Base-by-base conservation (phyloP, 2,113 vertebrate genomes). In the Atlantisia rogersi region DNA sequence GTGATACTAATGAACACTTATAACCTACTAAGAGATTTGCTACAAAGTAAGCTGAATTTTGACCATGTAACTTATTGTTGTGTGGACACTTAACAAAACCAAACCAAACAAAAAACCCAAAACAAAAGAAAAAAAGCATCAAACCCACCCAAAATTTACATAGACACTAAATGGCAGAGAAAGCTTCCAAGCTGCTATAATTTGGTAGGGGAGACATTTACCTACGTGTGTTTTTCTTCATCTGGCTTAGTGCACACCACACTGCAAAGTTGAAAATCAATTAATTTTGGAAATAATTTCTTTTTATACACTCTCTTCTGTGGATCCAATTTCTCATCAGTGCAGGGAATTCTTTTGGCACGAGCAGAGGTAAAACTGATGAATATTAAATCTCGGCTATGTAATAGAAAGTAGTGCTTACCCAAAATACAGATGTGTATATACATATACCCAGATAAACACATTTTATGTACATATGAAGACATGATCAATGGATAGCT, bases 271-370 rank as follows among this genome's bases (percentile, higher is more conserved):
- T 90, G 73, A 92, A 95, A 97, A 90, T 78, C 87, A 96, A 87
- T 96, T 96, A 93, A 83, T 96, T 94, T 93, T 48, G 26, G 59
- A 92, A 76, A 77, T 39, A 44, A 82, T 12, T 87, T 93, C 8
- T 94, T 97, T 91, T 95, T 88, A 85, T 92, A 65, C 76, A 63
- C 68, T 94, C 44, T 83, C 11, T 84, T 90, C 44, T 15, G 8
- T 55, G 39, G 24, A 85, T 94, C 21, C 24, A 48, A 78, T 82
- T 94, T 91, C n/a, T 95, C 75, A 78, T 80, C 77, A 95, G 25
- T 90, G 96, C 65, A 82, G 86, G 95, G 65, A 86, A 93, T 82
- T 95, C 68, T 91, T 95, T 28, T 92, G 60, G 63, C 77, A 94
- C 73, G 28, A 70, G 59, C 50, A 90, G 83, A 68, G 22, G 52